A percentile compares a stretch with the other conserved stretches of the same genome.
Evolutionary conservation across 2,113 vertebrate species (phyloP).

Genomic region (Uria lomvia): DNA sequence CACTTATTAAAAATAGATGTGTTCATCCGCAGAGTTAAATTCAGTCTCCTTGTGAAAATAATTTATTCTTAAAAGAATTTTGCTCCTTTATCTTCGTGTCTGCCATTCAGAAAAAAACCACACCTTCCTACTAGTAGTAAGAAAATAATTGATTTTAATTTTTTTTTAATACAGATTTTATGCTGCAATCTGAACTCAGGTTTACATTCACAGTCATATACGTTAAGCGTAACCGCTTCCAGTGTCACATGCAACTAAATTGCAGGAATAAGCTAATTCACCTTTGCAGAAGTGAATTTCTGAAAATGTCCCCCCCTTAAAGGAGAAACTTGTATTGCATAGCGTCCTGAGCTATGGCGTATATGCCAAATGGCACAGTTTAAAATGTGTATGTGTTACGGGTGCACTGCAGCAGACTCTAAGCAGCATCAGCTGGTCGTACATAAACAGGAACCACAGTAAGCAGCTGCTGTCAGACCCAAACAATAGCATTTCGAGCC

Average conservation of each 20-base stretch:
- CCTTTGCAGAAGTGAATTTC: neutral
- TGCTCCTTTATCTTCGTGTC: neutral
- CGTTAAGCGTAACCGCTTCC: fast-evolving
- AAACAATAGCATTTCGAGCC: slow-evolving; percentile 55
- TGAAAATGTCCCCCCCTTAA: neutral
- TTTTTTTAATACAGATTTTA: neutral
- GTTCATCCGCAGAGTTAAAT: neutral
- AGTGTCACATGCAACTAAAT: neutral
- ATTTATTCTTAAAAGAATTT: neutral
- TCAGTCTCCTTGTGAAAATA: neutral
- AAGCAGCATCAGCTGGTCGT: slow-evolving; percentile 19
- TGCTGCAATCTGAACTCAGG: neutral
- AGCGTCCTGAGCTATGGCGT: neutral
- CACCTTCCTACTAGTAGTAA: neutral
- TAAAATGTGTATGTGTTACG: neutral
- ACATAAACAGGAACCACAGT: slow-evolving; percentile 13
- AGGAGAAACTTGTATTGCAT: neutral
- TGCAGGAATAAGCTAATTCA: neutral
- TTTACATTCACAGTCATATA: neutral
- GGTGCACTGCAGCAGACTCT: neutral
- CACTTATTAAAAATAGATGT: neutral
- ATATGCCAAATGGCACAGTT: neutral
- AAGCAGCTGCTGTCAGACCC: slow-evolving; percentile 39
- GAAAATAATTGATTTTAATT: neutral
- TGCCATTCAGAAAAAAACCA: neutral